These are phyloP conservation scores for Eristalis intricaria DNA, from an alignment of 2,888 invertebrate species.

Conservation along the genomic window DNA sequence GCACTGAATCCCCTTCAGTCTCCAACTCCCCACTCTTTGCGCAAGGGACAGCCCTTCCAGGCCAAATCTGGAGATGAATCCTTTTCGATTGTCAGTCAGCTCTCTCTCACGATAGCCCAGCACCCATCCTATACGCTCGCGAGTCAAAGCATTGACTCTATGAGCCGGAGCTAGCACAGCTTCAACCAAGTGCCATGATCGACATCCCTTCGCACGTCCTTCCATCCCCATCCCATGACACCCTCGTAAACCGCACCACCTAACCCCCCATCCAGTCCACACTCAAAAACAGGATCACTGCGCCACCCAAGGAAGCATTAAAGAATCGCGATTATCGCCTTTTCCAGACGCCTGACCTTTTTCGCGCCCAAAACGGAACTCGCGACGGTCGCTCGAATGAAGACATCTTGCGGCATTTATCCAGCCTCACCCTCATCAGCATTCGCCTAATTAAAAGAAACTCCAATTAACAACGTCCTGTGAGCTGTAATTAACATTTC, in stretches of 20 bases:
- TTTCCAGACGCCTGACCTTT: background rate
- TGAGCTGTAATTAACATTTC: slow-evolving; percentile 64
- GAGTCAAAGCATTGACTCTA: too few species aligned
- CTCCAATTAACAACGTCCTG: slow-evolving; percentile 65
- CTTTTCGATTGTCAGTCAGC: too few species aligned
- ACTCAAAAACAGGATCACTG: background rate
- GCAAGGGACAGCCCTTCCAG: too few species aligned
- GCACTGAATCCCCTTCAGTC: too few species aligned
- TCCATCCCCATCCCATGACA: too few species aligned
- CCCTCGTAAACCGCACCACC: background rate
- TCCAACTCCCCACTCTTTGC: too few species aligned
- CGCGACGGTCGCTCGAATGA: background rate
- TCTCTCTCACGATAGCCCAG: too few species aligned
- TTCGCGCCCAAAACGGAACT: background rate
- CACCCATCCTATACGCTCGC: too few species aligned
- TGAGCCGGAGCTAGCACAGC: too few species aligned
- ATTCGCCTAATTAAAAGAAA: slow-evolving; percentile 62
- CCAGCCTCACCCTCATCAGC: slow-evolving; percentile 40
- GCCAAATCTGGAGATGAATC: too few species aligned
- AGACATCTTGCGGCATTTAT: background rate
- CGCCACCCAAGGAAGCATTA: background rate
- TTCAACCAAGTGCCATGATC: too few species aligned
- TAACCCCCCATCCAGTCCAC: background rate
- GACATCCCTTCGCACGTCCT: too few species aligned
- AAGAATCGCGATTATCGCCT: background rate